Evolutionary conservation across 2,888 invertebrate species (phyloP).

Genomic region (Octodonta nipae): DNA sequence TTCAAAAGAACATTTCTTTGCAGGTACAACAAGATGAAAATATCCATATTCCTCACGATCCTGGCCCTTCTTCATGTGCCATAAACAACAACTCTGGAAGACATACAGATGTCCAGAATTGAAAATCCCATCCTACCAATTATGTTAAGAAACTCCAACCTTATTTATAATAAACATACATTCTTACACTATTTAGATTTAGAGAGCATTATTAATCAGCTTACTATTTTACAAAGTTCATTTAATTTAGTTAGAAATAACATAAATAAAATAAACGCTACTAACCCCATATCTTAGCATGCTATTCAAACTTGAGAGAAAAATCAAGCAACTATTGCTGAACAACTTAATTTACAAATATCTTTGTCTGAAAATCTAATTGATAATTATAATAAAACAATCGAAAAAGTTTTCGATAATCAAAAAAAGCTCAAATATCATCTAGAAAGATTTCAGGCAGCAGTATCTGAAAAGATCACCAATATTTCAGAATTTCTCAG

Average conservation of each 20-base stretch:
- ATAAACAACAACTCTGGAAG: no score
- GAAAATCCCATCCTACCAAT: no score
- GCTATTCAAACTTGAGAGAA: slow-evolving; percentile 5
- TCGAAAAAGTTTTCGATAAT: no score
- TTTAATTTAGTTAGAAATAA: slow-evolving; percentile 1
- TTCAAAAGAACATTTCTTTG: no score
- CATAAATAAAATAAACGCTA: not conserved
- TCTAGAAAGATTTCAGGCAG: not conserved
- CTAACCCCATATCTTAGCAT: slow-evolving; percentile 3
- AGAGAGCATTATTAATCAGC: not conserved
- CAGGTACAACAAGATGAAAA: no score
- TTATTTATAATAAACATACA: no score
- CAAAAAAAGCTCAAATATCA: not conserved
- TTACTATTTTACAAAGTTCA: not conserved
- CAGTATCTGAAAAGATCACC: not conserved
- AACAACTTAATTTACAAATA: slow-evolving; percentile 2
- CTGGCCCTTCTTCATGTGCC: no score
- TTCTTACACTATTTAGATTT: no score
- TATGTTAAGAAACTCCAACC: no score
- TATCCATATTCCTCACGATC: no score
- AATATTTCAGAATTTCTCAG: not conserved
- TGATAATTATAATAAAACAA: no score
- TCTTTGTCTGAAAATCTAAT: slow-evolving; percentile 4
- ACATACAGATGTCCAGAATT: no score
- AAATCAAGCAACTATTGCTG: slow-evolving; percentile 4